A percentile compares a stretch with the other conserved stretches of the same genome.
Evolutionary conservation across 2,797 vertebrate species (phyloP).

Genomic region (Simalia tracyae): DNA sequence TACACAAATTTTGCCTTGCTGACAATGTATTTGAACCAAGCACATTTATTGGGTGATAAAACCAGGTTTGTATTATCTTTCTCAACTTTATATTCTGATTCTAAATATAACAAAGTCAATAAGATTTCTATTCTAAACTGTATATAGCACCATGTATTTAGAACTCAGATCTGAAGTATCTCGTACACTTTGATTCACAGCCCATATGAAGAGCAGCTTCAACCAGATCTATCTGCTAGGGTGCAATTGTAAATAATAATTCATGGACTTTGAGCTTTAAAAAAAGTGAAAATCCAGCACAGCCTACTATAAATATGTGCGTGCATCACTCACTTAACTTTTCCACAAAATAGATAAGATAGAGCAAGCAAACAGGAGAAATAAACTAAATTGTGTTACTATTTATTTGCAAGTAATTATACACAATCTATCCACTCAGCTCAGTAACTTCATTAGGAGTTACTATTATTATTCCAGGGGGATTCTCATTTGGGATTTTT

Average conservation of each 20-base stretch:
- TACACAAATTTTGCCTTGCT: not conserved
- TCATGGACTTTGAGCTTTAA: not conserved
- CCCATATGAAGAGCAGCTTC: not conserved
- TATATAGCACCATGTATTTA: not conserved
- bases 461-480: not conserved
- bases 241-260: not conserved
- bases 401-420: not conserved
- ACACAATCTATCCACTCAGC: not conserved
- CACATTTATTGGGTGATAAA: not conserved
- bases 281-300: not conserved
- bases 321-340: not conserved
- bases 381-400: not conserved
- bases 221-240: not conserved
- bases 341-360: not conserved
- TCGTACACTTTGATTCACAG: not conserved
- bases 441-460: not conserved
- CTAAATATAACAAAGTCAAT: not conserved
- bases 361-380: not conserved
- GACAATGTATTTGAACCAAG: not conserved
- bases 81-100: not conserved
- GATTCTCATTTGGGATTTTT: not conserved
- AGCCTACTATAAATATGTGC: not conserved
- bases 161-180: not conserved
- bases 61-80: not conserved
- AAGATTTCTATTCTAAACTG: not conserved